Percentiles rank a stretch among this genome's conserved stretches.
These are phyloP conservation scores for Hydrozoanthus tunicans DNA, from an alignment of 64 coral and sea anemone genomes.

Conservation along the genomic window DNA sequence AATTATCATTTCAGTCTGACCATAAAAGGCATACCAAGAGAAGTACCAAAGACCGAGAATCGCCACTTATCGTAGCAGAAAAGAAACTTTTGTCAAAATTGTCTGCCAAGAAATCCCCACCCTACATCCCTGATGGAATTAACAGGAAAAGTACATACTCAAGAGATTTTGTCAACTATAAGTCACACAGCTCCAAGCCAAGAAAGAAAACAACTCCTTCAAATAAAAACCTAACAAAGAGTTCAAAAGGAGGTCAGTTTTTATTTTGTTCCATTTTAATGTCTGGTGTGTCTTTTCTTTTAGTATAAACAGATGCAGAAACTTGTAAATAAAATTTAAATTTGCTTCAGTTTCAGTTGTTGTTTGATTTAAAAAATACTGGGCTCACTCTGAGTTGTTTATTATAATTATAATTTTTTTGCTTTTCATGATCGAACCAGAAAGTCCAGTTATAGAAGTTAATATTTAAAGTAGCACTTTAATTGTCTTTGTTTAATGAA, in stretches of 20 bases:
- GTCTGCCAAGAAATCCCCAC: constrained; percentile 20
- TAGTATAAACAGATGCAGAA: too few species aligned
- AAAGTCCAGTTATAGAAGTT: too few species aligned
- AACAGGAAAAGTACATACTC: constrained; percentile 89
- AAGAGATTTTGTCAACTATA: constrained; percentile 72
- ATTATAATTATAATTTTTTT: too few species aligned
- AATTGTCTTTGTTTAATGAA: too few species aligned
- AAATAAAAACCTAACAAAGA: not conserved
- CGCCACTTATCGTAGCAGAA: constrained; percentile 80
- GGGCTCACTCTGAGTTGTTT: too few species aligned
- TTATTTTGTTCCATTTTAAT: not conserved
- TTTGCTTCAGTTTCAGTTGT: too few species aligned
- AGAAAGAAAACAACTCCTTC: constrained; percentile 34
- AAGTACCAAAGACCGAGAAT: constrained; percentile 22
- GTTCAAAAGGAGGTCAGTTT: constrained; percentile 22
- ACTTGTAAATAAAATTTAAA: too few species aligned
- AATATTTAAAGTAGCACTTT: too few species aligned
- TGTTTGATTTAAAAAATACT: too few species aligned
- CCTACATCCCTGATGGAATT: constrained; percentile 87
- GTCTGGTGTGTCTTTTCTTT: too few species aligned
- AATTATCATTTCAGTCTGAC: constrained; percentile 4
- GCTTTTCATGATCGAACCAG: too few species aligned
- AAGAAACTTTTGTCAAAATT: constrained; percentile 64
- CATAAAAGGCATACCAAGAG: constrained; percentile 5
- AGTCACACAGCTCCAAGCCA: constrained; percentile 23